Base-by-base conservation (phyloP, 2,113 vertebrate genomes). In the Spheniscus mendiculus region DNA sequence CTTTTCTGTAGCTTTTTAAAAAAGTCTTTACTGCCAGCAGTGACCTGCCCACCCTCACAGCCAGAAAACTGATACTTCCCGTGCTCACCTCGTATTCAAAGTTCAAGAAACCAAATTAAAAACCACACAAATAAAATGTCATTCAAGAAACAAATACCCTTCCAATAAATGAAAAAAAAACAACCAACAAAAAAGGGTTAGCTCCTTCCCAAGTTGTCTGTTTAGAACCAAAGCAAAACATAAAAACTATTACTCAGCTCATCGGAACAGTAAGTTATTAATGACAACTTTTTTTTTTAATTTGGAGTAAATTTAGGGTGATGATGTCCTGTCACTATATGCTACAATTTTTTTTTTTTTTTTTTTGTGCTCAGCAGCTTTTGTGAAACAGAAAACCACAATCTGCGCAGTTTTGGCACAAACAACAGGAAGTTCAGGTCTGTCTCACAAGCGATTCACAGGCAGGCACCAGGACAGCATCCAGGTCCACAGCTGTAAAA, bases 41-140 rank as follows among this genome's bases (percentile, higher is more conserved):
- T 84, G 88, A 70, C 59, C 53, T 9, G 0, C 85, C 91, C 76
- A 89, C 76, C 63, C 66, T 76, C 53, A 63, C 56, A 74, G 65
- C 30, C 91, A 90, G 93, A 91, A 96, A 97, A 91, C 84, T 45
- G 86, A 90, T 91, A 91, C 78, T 90, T 97, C 62, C 79, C 3
- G 2, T 72, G 84, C 77, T 97, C 67, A 94, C 73, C 77, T 96
- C 10, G 0, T 50, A 78, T 21, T 87, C 65, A 67, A 81, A 89
- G 89, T 65, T 91, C 74, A 91, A 83, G 52, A 86, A 77, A 65
- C 34, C 27, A 93, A 82, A 85, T 83, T 21, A 52, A 74, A 87
- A 70, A 8, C 0, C 8, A 53, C 9, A 77, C 32, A 89, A 84
- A 84, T 87, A 78, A 78, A 84, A 89, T 18, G 30, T 71, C 8